Evolutionary conservation across 2,113 vertebrate genomes (phyloP).

Genomic region (Cryptoleucopteryx plumbea): DNA sequence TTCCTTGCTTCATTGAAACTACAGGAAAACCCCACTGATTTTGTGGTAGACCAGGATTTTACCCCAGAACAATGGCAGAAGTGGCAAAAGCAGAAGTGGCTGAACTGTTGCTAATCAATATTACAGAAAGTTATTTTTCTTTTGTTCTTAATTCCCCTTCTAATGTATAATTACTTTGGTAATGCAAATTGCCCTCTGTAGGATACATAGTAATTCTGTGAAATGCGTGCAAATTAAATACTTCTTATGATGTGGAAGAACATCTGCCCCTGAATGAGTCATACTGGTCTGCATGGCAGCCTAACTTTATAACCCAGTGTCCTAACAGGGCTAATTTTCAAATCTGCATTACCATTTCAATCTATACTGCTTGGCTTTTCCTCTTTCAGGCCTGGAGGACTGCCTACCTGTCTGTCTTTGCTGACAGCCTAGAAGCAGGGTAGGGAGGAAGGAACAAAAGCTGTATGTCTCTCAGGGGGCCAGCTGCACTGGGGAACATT

Average conservation of each 20-base stretch:
- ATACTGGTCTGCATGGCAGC: neutral
- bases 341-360: neutral
- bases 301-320: neutral
- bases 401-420: neutral
- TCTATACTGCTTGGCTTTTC: neutral
- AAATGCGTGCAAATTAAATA: neutral
- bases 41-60: neutral
- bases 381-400: neutral
- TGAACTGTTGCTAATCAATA: neutral
- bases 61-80: neutral
- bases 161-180: neutral
- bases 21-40: neutral
- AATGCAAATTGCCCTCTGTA: neutral
- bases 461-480: neutral
- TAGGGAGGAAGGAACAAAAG: neutral
- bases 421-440: neutral
- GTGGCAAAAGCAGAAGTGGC: neutral
- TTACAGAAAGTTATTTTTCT: neutral
- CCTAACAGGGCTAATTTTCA: neutral
- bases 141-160: neutral
- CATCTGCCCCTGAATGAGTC: conserved; percentile 18
- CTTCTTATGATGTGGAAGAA: neutral
- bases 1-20: neutral
- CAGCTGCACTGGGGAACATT: neutral
- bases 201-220: conserved; percentile 4